These are phyloP conservation scores for Microplitis mediator DNA, from an alignment of 1,140 invertebrate species.

Conservation along the genomic window DNA sequence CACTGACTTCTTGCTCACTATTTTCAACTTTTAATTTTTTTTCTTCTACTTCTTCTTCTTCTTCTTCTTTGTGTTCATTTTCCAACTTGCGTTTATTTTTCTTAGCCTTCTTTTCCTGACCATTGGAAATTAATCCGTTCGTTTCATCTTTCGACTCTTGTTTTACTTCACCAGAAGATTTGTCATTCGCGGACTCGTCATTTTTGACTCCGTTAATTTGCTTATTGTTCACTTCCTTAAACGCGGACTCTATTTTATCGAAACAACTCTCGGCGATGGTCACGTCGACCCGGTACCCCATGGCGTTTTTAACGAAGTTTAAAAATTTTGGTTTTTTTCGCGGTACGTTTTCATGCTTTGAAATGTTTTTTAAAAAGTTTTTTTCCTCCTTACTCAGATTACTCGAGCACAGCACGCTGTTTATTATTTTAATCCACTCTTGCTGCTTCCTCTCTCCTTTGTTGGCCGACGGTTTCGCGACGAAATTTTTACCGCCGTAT, in stretches of 20 bases:
- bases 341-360: conserved; percentile 86
- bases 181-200: not conserved
- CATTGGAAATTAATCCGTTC: too few species aligned
- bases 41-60: too few species aligned
- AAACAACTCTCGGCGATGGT: conserved; percentile 70
- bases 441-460: conserved; percentile 91
- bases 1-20: not conserved
- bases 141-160: too few species aligned
- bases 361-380: conserved; percentile 73
- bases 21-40: not conserved
- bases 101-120: too few species aligned
- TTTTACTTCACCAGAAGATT: too few species aligned
- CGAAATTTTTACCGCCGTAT: conserved; percentile 85
- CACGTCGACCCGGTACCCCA: conserved; percentile 63
- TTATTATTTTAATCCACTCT: conserved; percentile 84
- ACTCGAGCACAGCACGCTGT: conserved; percentile 71
- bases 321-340: conserved; percentile 89
- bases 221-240: conserved; percentile 48
- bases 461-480: conserved; percentile 73
- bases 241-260: conserved; percentile 72
- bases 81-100: too few species aligned
- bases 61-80: too few species aligned
- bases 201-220: not conserved
- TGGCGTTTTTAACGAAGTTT: conserved; percentile 73
- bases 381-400: conserved; percentile 65